Conservation (phyloP, 2,888 invertebrate species). For the Ypsolopha sequella region DNA sequence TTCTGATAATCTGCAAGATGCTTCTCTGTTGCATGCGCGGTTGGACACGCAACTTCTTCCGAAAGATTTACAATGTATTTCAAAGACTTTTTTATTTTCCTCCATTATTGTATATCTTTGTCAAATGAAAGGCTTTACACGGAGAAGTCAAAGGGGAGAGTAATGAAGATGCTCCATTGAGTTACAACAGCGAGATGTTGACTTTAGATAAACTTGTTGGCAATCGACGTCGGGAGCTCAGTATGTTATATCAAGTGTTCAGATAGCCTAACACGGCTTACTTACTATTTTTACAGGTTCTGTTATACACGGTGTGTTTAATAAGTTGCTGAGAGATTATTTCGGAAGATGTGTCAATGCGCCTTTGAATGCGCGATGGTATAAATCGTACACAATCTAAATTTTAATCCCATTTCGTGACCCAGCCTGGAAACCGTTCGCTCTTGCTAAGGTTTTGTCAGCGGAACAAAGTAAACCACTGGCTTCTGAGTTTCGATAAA, state of each 20-base stretch:
- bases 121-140: not conserved
- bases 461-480: no score
- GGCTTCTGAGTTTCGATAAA: no score
- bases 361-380: no score
- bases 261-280: constrained; percentile 21
- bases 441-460: no score
- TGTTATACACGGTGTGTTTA: no score
- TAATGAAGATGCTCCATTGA: not conserved
- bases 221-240: not conserved
- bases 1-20: constrained; percentile 37
- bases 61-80: no score
- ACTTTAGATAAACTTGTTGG: not conserved
- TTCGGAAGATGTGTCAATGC: no score
- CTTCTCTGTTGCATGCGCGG: constrained; percentile 14
- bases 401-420: no score
- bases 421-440: no score
- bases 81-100: not conserved
- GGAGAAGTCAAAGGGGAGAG: not conserved
- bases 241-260: constrained; percentile 11
- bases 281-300: no score
- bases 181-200: not conserved
- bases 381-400: no score
- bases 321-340: no score
- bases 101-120: not conserved
- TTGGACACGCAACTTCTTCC: constrained; percentile 3